phyloP scores from a whole-genome alignment of 2,797 vertebrate species.

The Tinamus major region DNA sequence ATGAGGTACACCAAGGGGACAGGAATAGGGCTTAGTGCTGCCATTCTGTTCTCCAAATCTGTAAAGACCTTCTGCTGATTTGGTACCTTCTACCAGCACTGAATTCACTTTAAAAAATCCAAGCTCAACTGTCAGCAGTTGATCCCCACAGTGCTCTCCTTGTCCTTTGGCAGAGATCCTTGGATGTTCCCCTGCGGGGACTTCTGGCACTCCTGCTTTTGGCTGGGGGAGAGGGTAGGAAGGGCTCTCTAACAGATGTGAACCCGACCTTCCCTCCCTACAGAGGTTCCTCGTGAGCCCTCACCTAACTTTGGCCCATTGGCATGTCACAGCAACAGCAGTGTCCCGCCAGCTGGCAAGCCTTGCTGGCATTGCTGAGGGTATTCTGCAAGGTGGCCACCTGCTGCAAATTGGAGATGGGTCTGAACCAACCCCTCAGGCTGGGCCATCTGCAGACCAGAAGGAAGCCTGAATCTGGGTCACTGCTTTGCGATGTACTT shows the following conservation, averaged over 20 bases:
- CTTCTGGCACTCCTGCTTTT: neutral
- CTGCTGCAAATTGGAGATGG: fast-evolving
- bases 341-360: neutral
- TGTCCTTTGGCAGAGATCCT: fast-evolving
- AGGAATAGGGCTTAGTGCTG: neutral
- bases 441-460: neutral
- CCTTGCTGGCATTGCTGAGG: neutral
- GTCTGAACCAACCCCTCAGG: neutral
- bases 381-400: neutral
- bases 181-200: fast-evolving
- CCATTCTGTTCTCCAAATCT: neutral
- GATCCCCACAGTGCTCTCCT: neutral
- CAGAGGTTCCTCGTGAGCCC: neutral
- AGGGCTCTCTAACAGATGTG: fast-evolving
- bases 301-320: fast-evolving
- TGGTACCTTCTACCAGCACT: slow-evolving; percentile 58
- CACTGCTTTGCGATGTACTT: fast-evolving
- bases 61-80: neutral
- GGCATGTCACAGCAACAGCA: neutral
- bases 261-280: neutral
- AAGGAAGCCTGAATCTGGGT: neutral
- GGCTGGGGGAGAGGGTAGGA: neutral
- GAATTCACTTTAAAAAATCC: slow-evolving; percentile 27
- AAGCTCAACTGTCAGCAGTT: neutral
- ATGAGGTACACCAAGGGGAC: neutral